Conservation (phyloP, 1,140 invertebrate genomes). For the Anoplophora glabripennis region DNA sequence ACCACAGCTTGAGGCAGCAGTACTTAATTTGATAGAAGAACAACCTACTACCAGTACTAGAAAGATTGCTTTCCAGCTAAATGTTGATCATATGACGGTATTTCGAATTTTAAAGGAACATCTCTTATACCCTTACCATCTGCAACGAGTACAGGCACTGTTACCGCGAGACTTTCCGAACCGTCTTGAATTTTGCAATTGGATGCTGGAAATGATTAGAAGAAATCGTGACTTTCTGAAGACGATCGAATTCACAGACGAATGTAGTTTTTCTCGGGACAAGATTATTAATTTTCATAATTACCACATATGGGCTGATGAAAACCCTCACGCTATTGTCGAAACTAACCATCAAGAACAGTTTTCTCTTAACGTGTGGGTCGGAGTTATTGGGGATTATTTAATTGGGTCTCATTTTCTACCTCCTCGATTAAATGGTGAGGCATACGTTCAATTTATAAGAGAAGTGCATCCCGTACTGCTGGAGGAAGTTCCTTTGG, state of each 20-base stretch:
- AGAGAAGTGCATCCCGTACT: background rate
- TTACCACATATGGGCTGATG: conserved; percentile 17
- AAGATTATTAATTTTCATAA: conserved; percentile 45
- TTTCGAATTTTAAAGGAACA: conserved; percentile 27
- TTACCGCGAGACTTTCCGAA: conserved; percentile 18
- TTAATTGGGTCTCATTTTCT: conserved; percentile 12
- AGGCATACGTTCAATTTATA: conserved; percentile 4
- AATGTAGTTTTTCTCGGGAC: conserved; percentile 35
- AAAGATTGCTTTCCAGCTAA: background rate
- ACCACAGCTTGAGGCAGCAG: background rate
- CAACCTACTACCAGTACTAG: background rate
- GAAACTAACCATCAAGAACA: conserved; percentile 12
- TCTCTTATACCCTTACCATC: conserved; percentile 24
- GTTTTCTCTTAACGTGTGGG: conserved; percentile 22
- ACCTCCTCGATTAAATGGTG: conserved; percentile 3
- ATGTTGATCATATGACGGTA: background rate
- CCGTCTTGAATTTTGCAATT: background rate
- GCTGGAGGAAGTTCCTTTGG: too few relatives aligned
- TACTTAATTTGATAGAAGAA: background rate
- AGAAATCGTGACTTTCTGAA: background rate
- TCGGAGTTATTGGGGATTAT: conserved; percentile 19
- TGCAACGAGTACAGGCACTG: conserved; percentile 24
- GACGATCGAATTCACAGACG: background rate
- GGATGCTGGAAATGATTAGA: too few relatives aligned
- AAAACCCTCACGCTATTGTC: conserved; percentile 19